phyloP scores from a whole-genome alignment of 2,113 vertebrate species.

The human (Homo sapiens) region DNA sequence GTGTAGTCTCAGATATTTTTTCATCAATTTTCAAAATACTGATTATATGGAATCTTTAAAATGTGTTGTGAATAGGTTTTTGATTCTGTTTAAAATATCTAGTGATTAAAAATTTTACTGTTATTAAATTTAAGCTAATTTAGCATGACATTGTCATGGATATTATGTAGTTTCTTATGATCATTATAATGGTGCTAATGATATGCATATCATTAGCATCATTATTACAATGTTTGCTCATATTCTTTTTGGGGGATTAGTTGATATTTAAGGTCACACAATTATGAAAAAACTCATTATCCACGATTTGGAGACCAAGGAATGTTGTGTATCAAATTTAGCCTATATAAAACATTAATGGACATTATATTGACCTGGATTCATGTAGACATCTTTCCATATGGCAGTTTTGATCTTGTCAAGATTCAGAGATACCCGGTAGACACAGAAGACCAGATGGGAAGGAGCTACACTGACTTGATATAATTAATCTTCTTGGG shows the following conservation, averaged over 20 bases:
- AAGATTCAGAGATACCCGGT: slow-evolving; percentile 59
- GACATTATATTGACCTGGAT: slow-evolving; percentile 62
- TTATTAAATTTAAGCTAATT: slow-evolving; percentile 44
- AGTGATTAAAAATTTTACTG: slow-evolving; percentile 17
- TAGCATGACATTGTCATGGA: not conserved
- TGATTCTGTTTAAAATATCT: slow-evolving; percentile 46
- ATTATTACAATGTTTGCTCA: slow-evolving; percentile 35
- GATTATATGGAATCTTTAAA: slow-evolving; percentile 40
- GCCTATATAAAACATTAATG: slow-evolving; percentile 41
- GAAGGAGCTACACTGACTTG: slow-evolving; percentile 43
- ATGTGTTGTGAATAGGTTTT: slow-evolving; percentile 9
- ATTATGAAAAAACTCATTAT: slow-evolving; percentile 46
- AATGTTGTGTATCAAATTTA: slow-evolving; percentile 53
- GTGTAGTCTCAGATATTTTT: slow-evolving; percentile 7
- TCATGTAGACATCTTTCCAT: slow-evolving; percentile 59
- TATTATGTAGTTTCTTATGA: not conserved
- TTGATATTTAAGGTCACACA: slow-evolving; percentile 51
- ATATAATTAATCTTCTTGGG: slow-evolving; percentile 73
- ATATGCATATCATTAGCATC: not conserved
- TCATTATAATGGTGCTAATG: not conserved
- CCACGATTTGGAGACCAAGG: slow-evolving; percentile 50
- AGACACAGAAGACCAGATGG: slow-evolving; percentile 64
- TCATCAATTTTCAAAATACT: not conserved
- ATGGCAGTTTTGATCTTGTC: slow-evolving; percentile 66
- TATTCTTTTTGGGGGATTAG: not conserved